Conservation (phyloP, 2,888 invertebrate species). For the Plebejus anna region DNA sequence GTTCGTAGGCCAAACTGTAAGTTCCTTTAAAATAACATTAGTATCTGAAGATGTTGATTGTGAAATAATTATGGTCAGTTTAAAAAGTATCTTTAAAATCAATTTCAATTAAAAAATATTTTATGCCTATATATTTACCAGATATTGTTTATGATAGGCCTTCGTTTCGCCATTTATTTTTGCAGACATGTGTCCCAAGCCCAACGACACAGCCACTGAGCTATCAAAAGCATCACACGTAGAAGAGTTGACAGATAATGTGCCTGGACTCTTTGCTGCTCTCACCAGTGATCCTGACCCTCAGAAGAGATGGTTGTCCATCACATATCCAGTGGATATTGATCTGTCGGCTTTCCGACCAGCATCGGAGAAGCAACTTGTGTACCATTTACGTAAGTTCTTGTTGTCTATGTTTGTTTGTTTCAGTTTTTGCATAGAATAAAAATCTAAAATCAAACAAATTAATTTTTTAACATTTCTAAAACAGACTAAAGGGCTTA, state of each 20-base stretch:
- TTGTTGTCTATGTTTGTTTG: background rate
- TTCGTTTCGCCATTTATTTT: conserved; percentile 33
- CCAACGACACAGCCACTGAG: conserved; percentile 86
- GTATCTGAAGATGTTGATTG: no score
- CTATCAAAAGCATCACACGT: conserved; percentile 90
- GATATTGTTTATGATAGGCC: no score
- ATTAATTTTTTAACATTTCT: background rate
- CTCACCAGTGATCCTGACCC: conserved; percentile 89
- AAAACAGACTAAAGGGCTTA: no score
- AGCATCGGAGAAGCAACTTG: conserved; percentile 84
- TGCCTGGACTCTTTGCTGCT: conserved; percentile 90
- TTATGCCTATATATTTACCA: no score
- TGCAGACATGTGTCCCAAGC: conserved; percentile 93
- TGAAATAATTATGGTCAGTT: no score
- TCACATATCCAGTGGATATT: conserved; percentile 88
- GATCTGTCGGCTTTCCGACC: conserved; percentile 83
- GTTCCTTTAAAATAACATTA: no score
- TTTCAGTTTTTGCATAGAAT: background rate
- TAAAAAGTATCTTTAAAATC: no score
- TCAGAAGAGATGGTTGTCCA: conserved; percentile 90
- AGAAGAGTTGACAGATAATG: conserved; percentile 89
- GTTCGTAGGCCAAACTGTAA: no score
- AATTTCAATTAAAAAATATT: no score
- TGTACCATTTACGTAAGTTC: conserved; percentile 85
- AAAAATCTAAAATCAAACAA: background rate